Evolutionary conservation across 1,140 invertebrate species (phyloP), one percentile per base, ranked within the genome.

Genomic region (Heliconius congener): DNA sequence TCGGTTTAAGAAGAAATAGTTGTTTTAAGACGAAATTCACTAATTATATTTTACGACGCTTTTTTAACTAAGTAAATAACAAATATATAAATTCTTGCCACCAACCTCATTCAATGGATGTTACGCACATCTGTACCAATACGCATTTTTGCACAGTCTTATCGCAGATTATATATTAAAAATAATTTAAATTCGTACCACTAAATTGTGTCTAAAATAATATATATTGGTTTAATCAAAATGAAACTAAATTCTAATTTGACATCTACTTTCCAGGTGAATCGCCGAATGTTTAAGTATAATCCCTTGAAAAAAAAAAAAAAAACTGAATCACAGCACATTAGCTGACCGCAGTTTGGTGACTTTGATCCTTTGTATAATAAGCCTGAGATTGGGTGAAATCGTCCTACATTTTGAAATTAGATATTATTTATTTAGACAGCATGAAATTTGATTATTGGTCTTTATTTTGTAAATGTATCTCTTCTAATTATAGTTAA

Each of bases 261-360:
- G 88, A 92, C 87, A 87, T 94, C 93, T 94, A 93, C 90, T 94
- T 94, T 92, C 85, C 93, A 94, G 93, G 93, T 94, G 91, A 91
- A 86, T 93, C 93, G 92, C 86, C 93, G 93, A 93, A 89, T 92
- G 91, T 94, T 94, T 94, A 93, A 93, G 90, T 92, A 93, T 92
- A 92, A 86, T 89, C 91, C 86, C 86, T 90, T 88, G 86, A 93
- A 90, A 89, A 87, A 23, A 23, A 23, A 0, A 16, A 50, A 90
- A 87, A 90, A 89, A 90, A 89, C 86, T 83, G 84, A 86, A 90
- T 93, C 90, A 94, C 89, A 88, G 92, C 93, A 93, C 90, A 76
- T 84, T 90, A 88, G 89, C 82, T 86, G 87, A 81, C 84, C 78
- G 80, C 82, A 82, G 84, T 90, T 88, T 92, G 90, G 87, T 80